Evolutionary conservation across 2,797 vertebrate genomes (phyloP), one percentile per base, ranked within the genome.

Genomic region (Gallinago nigripennis): DNA sequence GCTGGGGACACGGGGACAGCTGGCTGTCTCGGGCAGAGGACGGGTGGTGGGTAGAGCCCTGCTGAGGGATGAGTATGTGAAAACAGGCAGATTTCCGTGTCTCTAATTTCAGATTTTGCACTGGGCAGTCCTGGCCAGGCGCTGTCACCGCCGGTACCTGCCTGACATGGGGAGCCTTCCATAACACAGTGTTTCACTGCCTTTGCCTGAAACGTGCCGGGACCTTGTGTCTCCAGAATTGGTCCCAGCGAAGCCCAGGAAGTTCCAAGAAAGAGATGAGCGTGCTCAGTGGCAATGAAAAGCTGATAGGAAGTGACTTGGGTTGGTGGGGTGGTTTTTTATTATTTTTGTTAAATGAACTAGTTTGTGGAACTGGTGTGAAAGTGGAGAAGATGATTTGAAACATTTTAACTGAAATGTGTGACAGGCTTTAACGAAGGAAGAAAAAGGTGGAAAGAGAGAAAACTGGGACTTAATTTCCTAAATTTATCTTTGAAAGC

Each of bases 381-480:
- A 41, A 78, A 69, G 21, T 16, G 11, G 31, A 53, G 46, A 50
- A 75, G 46, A 50, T 24, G 2, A 24, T 60, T 28, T 48, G 61
- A 76, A 77, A 33, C 14, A 8, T 35, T 77, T 57, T 31, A 81
- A 28, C 45, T 81, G 43, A 50, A 63, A 54, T 21, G 33, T 9
- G 30, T 78, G 35, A 58, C 51, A 56, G 79, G 39, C 56, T 68
- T 76, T 81, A 71, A 66, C 3, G 12, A 54, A 51, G 35, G 45
- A 54, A 43, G 24, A 58, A 72, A 33, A 54, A 53, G n/a, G 56
- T 64, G 63, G 56, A 33, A 30, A 86, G 63, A 51, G 31, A 86
- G 56, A 69, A 86, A 94, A 88, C 71, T 48, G 50, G 33, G 85
- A 48, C 39, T 82, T 73, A 58, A 85, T 85, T 88, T 78, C 50